Percentiles rank a stretch among this genome's conserved stretches.
phyloP scores from a whole-genome alignment of 2,797 vertebrate genomes.

The Eurystomus glaucurus region DNA sequence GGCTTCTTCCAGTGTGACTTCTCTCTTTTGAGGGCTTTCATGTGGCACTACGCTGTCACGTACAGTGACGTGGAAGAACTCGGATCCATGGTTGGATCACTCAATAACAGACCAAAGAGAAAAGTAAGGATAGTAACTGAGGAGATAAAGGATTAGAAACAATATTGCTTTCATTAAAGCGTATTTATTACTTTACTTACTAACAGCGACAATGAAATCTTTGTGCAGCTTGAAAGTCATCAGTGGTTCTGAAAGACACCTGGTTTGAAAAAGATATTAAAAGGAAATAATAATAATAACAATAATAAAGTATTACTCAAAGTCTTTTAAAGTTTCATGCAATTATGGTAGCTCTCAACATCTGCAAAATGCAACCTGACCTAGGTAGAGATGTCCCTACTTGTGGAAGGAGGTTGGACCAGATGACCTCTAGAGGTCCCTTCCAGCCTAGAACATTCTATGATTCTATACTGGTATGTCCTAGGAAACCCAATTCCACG shows the following conservation, averaged over 20 bases:
- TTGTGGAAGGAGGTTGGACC: too few relatives aligned
- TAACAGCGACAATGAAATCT: conserved; percentile 96
- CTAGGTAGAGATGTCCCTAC: too few relatives aligned
- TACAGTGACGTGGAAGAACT: not conserved
- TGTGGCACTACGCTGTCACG: not conserved
- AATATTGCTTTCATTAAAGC: not conserved
- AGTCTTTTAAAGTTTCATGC: not conserved
- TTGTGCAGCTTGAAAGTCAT: conserved; percentile 97
- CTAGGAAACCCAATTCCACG: not conserved
- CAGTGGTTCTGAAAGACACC: conserved; percentile 94
- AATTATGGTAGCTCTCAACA: not conserved
- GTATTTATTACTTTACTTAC: conserved; percentile 87
- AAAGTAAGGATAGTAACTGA: not conserved
- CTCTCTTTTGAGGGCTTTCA: not conserved
- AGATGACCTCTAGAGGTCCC: too few relatives aligned
- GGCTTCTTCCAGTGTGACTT: not conserved
- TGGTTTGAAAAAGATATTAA: conserved; percentile 64
- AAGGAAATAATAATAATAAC: not conserved
- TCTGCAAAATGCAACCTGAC: not conserved
- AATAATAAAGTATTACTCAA: not conserved
- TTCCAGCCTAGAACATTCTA: too few relatives aligned
- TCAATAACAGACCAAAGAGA: not conserved
- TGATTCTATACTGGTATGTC: not conserved
- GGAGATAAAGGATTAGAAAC: not conserved
- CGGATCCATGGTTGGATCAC: not conserved